Base-by-base conservation (phyloP, 2,888 invertebrate species). In the Dryobotodes eremita region DNA sequence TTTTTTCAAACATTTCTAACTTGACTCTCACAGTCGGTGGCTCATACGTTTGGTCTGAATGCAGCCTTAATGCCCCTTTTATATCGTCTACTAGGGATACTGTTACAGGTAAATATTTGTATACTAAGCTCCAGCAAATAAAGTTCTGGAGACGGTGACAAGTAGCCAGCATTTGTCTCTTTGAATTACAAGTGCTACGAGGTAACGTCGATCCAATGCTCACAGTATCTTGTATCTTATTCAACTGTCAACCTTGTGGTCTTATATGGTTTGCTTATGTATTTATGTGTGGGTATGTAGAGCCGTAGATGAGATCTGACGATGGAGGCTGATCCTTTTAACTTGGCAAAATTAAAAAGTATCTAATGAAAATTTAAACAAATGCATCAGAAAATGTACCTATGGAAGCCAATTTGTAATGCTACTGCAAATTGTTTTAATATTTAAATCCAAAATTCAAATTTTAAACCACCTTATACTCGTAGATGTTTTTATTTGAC, bases 171-270 rank as follows among this genome's bases (percentile, higher is more conserved):
- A 80, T 70, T 57, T 75, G 15, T 81, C 62, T 71, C 59, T 48
- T 62, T 42, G 57, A 80, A 55, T 62, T 84, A 71, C 66, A 71
- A 53, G 48, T 15, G 36, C 7, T 57, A 50, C 68, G 64, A 36
- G 57, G 70, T 50, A 23, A 71, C 57, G 13, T 83, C 68, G 46
- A 75, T 69, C 57, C n/a, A 55, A 7, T 62, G 15, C 23, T 50
- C 55, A 26, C 50, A 31, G 65, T 36, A 26, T 50, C 70, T 65
- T 65, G 53, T 76, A 50, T 82, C 20, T 83, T 65, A 71, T 79
- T 79, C 59, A 82, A 13, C 1, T 7, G 31, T 48, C 53, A 48
- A 26, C 65, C 31, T 61, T 20, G 23, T 46, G 23, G 26, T 72
- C 48, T 53, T 71, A 55, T 36, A 71, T 71, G 55, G 1, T 71